These are phyloP conservation scores for Tetrapedia diversipes DNA, from an alignment of 2,888 invertebrate genomes.

Conservation along the genomic window DNA sequence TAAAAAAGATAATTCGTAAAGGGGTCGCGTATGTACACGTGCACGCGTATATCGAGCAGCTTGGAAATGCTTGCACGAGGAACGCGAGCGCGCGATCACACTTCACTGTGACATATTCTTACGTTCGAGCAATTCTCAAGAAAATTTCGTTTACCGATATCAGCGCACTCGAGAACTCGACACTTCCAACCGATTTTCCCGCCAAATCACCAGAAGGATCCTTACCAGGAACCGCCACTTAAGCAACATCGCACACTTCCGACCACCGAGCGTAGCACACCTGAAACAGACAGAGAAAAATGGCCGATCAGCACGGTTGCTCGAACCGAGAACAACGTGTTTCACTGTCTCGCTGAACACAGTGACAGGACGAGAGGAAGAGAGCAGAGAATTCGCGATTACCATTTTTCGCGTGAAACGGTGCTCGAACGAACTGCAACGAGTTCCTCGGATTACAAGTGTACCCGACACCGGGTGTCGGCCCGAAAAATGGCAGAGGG, in stretches of 20 bases:
- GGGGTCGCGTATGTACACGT: too few relatives aligned
- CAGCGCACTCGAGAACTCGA: not conserved
- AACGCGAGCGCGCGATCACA: not conserved
- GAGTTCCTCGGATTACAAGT: constrained; percentile 47
- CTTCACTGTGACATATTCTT: constrained; percentile 17
- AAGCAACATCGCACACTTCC: constrained; percentile 56
- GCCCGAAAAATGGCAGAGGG: constrained; percentile 24
- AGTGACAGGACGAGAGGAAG: too few relatives aligned
- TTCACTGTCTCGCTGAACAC: too few relatives aligned
- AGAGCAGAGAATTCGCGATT: constrained; percentile 1
- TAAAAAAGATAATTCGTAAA: too few relatives aligned
- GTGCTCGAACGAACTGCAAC: constrained; percentile 28
- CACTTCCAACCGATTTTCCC: constrained; percentile 16
- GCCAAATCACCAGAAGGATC: constrained; percentile 6
- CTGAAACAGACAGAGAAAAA: constrained; percentile 47
- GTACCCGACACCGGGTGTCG: constrained; percentile 32
- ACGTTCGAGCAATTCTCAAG: too few relatives aligned
- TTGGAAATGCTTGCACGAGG: too few relatives aligned
- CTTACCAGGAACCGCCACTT: constrained; percentile 55
- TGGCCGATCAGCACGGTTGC: constrained; percentile 8
- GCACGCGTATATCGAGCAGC: too few relatives aligned
- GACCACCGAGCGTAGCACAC: constrained; percentile 43
- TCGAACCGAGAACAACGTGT: not conserved
- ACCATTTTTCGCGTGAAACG: constrained; percentile 31
- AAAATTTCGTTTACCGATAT: constrained; percentile 22